phyloP scores from a whole-genome alignment of 2,797 vertebrate genomes.

The Microchirus variegatus region DNA sequence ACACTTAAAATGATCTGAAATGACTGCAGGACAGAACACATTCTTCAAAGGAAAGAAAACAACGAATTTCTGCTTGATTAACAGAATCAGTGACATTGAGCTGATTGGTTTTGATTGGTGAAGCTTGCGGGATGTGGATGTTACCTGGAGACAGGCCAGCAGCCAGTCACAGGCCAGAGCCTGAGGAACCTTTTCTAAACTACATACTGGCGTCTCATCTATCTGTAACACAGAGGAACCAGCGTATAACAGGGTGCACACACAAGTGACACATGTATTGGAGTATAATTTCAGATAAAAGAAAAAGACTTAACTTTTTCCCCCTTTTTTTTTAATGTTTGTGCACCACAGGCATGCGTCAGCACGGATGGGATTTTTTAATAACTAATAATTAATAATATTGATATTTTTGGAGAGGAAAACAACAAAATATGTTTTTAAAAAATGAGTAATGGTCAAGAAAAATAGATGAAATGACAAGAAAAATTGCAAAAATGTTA shows the following conservation, averaged over 20 bases:
- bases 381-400: not conserved
- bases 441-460: not conserved
- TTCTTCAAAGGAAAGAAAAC: constrained; percentile 36
- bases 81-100: constrained; percentile 67
- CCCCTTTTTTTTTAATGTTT: not conserved
- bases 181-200: constrained; percentile 80
- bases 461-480: not conserved
- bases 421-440: not conserved
- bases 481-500: constrained; percentile 3
- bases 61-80: constrained; percentile 33
- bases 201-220: constrained; percentile 82
- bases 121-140: constrained; percentile 61
- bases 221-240: constrained; percentile 85
- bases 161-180: constrained; percentile 83
- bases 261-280: constrained; percentile 34
- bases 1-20: constrained; percentile 48
- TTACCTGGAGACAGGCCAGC: constrained; percentile 87
- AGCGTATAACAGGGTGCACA: constrained; percentile 66
- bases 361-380: not conserved
- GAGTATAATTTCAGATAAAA: not conserved
- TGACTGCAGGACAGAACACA: constrained; percentile 37
- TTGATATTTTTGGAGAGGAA: not conserved
- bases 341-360: not conserved
- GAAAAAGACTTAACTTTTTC: no score
- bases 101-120: constrained; percentile 67